Evolutionary conservation across 2,888 invertebrate genomes (phyloP).

Genomic region (Lycia hirtaria): DNA sequence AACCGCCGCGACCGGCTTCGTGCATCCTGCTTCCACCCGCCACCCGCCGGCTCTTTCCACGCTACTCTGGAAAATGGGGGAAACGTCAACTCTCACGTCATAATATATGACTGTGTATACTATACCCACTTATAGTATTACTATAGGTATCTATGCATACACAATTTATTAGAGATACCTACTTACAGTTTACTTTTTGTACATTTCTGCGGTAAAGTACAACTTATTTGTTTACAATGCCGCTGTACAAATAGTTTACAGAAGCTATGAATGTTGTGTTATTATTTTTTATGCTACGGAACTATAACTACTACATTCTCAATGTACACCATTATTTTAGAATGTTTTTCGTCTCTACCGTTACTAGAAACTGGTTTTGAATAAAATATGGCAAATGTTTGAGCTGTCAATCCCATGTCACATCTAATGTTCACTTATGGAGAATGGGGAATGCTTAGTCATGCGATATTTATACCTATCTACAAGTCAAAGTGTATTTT

Average conservation of each 20-base stretch:
- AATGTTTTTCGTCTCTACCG: constrained; percentile 30
- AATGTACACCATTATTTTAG: constrained; percentile 17
- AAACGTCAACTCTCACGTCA: constrained; percentile 81
- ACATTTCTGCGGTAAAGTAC: too few relatives aligned
- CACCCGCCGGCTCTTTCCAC: constrained; percentile 61
- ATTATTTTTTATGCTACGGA: background rate
- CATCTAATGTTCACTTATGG: constrained; percentile 32
- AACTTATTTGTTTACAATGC: too few relatives aligned
- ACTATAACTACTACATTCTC: constrained; percentile 9
- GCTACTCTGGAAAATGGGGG: constrained; percentile 74
- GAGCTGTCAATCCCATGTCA: constrained; percentile 39
- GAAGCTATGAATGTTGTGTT: too few relatives aligned
- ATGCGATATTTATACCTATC: constrained; percentile 22
- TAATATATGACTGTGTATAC: constrained; percentile 60
- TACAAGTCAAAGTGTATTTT: constrained; percentile 13
- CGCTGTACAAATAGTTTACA: too few relatives aligned
- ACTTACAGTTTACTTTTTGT: too few relatives aligned
- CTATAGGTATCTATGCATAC: background rate
- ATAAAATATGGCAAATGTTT: constrained; percentile 43
- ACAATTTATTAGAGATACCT: too few relatives aligned
- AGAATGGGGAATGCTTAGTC: constrained; percentile 25
- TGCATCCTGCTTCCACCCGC: constrained; percentile 70
- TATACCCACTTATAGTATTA: too few relatives aligned
- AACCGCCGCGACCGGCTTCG: constrained; percentile 73
- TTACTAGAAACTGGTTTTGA: constrained; percentile 46